A percentile compares a stretch with the other conserved stretches of the same genome.
These are phyloP conservation scores for Chrysolina haemoptera DNA, from an alignment of 2,888 invertebrate genomes.

Conservation along the genomic window DNA sequence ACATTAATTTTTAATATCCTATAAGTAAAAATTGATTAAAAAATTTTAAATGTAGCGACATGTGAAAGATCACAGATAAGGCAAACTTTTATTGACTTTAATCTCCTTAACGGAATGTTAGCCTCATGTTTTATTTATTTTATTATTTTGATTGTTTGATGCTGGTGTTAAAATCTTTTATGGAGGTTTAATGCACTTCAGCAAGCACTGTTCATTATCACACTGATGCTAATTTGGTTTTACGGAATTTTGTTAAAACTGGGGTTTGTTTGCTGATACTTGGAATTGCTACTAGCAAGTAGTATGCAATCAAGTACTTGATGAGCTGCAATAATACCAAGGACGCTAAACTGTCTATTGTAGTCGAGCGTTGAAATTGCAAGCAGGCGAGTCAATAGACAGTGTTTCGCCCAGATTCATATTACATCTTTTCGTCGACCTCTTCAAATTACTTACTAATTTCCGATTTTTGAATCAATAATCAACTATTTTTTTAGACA, in stretches of 20 bases:
- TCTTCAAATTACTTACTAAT: too few species aligned
- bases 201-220: slow-evolving; percentile 47
- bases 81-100: slow-evolving; percentile 35
- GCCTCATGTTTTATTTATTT: slow-evolving; percentile 42
- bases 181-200: slow-evolving; percentile 44
- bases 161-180: slow-evolving; percentile 49
- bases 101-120: slow-evolving; percentile 37
- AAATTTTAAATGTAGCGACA: slow-evolving; percentile 27
- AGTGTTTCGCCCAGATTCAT: too few species aligned
- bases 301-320: neutral
- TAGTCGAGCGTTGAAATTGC: too few species aligned
- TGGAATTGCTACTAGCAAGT: neutral
- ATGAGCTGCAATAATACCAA: neutral
- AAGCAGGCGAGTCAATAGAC: too few species aligned
- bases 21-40: slow-evolving; percentile 23
- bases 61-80: slow-evolving; percentile 30
- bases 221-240: slow-evolving; percentile 44
- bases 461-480: too few species aligned
- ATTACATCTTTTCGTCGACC: too few species aligned
- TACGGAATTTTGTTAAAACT: slow-evolving; percentile 8
- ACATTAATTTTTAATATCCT: slow-evolving; percentile 24
- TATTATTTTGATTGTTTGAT: slow-evolving; percentile 48
- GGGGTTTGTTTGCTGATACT: neutral
- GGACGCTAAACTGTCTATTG: too few species aligned
- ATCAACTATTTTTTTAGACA: too few species aligned